Conservation (phyloP, 1,140 invertebrate genomes). For the Formica exsecta region DNA sequence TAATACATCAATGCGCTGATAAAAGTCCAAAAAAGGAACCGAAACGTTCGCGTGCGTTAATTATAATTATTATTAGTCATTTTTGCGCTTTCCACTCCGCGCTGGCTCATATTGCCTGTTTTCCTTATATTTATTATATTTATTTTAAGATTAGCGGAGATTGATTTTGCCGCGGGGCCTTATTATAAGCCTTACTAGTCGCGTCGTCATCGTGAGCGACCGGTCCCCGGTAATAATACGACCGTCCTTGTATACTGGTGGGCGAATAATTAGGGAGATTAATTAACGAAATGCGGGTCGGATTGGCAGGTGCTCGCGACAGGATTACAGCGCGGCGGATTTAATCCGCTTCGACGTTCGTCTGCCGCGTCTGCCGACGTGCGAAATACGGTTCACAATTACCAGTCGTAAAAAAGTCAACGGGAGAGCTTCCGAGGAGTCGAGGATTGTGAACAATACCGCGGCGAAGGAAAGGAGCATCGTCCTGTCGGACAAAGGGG, state of each 20-base stretch:
- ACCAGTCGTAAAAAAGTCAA: slow-evolving; percentile 45
- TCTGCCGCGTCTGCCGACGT: background rate
- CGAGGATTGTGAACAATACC: slow-evolving; percentile 59
- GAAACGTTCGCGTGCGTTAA: too few species aligned
- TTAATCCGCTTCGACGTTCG: slow-evolving; percentile 42
- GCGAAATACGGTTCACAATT: slow-evolving; percentile 45
- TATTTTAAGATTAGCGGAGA: slow-evolving; percentile 10
- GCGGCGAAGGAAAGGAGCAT: slow-evolving; percentile 56
- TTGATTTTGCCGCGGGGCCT: slow-evolving; percentile 1
- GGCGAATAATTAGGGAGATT: slow-evolving; percentile 56
- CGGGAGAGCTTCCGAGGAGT: slow-evolving; percentile 14
- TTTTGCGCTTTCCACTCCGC: too few species aligned
- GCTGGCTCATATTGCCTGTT: too few species aligned
- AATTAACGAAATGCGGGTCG: slow-evolving; percentile 52
- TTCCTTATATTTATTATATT: too few species aligned
- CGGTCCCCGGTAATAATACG: background rate
- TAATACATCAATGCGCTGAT: too few species aligned
- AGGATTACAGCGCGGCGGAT: slow-evolving; percentile 44
- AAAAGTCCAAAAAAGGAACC: too few species aligned
- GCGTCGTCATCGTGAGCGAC: background rate
- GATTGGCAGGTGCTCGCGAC: slow-evolving; percentile 35
- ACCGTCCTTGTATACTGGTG: background rate
- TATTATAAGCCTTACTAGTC: background rate
- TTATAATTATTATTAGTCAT: too few species aligned
- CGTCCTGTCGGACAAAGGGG: slow-evolving; percentile 41